phyloP scores from a whole-genome alignment of 1,140 invertebrate species.

The Papilio aristodemus region DNA sequence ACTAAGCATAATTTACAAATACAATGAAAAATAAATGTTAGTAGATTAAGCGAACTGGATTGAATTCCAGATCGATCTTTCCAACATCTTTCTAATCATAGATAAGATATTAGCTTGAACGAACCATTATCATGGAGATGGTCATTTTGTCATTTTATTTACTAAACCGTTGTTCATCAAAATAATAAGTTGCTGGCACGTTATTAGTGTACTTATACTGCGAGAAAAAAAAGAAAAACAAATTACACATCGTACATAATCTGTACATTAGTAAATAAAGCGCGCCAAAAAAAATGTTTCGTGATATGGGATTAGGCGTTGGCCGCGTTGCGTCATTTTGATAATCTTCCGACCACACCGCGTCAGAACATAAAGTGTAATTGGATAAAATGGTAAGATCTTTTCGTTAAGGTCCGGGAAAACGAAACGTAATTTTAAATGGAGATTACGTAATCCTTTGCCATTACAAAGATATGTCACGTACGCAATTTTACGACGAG shows the following conservation, averaged over 20 bases:
- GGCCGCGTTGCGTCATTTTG: constrained; percentile 26
- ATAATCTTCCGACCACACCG: constrained; percentile 21
- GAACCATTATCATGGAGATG: neutral
- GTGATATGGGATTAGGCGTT: constrained; percentile 28
- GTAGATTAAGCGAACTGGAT: too few relatives aligned
- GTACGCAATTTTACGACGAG: neutral
- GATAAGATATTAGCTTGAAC: too few relatives aligned
- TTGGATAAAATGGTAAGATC: constrained; percentile 25
- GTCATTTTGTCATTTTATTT: neutral
- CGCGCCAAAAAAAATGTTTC: constrained; percentile 26
- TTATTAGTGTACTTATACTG: neutral
- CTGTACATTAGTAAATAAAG: constrained; percentile 5
- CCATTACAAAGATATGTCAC: constrained; percentile 11
- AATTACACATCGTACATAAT: neutral
- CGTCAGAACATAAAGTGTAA: constrained; percentile 19
- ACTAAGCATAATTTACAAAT: too few relatives aligned
- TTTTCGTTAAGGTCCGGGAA: constrained; percentile 21
- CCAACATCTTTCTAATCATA: too few relatives aligned
- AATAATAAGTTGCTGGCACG: constrained; percentile 14
- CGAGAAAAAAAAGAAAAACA: neutral
- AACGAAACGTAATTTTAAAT: constrained; percentile 21
- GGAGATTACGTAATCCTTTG: constrained; percentile 24
- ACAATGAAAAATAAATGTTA: too few relatives aligned
- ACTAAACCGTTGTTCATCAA: too few relatives aligned
- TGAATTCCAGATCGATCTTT: too few relatives aligned